A percentile compares a stretch with the other conserved stretches of the same genome.
Evolutionary conservation across 2,888 invertebrate genomes (phyloP).

Genomic region (Drosophila fungiperda): DNA sequence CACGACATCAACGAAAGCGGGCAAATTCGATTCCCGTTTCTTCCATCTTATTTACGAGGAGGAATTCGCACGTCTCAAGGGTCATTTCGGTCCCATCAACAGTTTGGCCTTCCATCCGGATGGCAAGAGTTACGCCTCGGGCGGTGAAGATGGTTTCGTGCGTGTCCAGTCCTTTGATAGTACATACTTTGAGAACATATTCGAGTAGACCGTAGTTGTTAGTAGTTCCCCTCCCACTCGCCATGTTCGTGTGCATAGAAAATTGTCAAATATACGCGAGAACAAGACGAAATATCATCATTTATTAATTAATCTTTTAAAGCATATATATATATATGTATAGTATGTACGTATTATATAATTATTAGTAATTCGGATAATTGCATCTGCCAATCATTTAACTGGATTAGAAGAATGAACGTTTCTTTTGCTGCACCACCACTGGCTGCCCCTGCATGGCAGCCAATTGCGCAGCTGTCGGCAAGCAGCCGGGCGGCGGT

Average conservation of each 20-base stretch:
- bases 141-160: slow-evolving; percentile 99
- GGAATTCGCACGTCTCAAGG: slow-evolving; percentile 98
- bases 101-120: slow-evolving; percentile 99
- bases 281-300: slow-evolving; percentile 74
- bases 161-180: slow-evolving; percentile 98
- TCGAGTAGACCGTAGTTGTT: slow-evolving; percentile 71
- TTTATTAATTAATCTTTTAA: slow-evolving; percentile 58
- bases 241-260: slow-evolving; percentile 72
- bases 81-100: slow-evolving; percentile 99
- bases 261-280: slow-evolving; percentile 79
- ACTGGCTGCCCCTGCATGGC: slow-evolving; percentile 84
- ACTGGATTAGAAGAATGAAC: slow-evolving; percentile 72
- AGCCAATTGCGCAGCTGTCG: slow-evolving; percentile 83
- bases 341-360: slow-evolving; percentile 3
- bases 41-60: slow-evolving; percentile 98
- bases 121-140: slow-evolving; percentile 97
- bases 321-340: slow-evolving; percentile 23
- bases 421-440: slow-evolving; percentile 76
- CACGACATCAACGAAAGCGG: slow-evolving; percentile 95
- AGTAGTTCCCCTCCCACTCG: slow-evolving; percentile 36
- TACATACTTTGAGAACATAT: slow-evolving; percentile 92
- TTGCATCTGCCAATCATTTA: background rate
- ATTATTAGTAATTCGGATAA: slow-evolving; percentile 50
- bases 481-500: slow-evolving; percentile 84
- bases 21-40: slow-evolving; percentile 98